Percentiles rank a stretch among this genome's conserved stretches.
These are phyloP conservation scores for Platygyra sinensis DNA, from an alignment of 64 coral and sea anemone species.

Conservation along the genomic window DNA sequence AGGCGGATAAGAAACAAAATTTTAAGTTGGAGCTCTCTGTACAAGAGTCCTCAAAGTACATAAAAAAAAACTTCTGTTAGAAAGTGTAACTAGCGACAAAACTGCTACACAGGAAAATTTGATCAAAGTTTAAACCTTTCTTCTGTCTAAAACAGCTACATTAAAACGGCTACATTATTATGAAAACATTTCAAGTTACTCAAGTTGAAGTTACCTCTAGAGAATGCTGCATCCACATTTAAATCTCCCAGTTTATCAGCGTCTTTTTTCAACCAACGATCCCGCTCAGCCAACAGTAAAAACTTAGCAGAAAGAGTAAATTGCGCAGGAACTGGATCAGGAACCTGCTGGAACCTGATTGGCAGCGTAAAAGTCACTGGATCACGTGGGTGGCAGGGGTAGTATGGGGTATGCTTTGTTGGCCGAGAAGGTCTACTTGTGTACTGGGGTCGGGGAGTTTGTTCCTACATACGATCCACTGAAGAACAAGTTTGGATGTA, in stretches of 20 bases:
- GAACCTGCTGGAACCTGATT: slow-evolving; percentile 96
- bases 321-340: slow-evolving; percentile 84
- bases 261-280: slow-evolving; percentile 70
- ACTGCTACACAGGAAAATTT: too few relatives aligned
- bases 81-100: too few relatives aligned
- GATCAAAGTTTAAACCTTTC: too few relatives aligned
- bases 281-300: slow-evolving; percentile 62
- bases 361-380: slow-evolving; percentile 90
- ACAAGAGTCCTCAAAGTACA: too few relatives aligned
- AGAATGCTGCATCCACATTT: slow-evolving; percentile 79
- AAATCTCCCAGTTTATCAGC: slow-evolving; percentile 18
- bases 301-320: slow-evolving; percentile 89
- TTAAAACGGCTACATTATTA: too few relatives aligned
- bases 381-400: slow-evolving; percentile 72
- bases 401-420: slow-evolving; percentile 69
- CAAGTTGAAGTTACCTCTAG: slow-evolving; percentile 58
- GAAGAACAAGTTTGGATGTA: slow-evolving; percentile 81
- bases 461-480: slow-evolving; percentile 81
- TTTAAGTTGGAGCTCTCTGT: too few relatives aligned
- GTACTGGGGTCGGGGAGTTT: slow-evolving; percentile 73
- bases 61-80: too few relatives aligned
- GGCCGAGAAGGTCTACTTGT: slow-evolving; percentile 85
- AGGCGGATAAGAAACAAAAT: not conserved
- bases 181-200: too few relatives aligned
- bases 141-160: too few relatives aligned